phyloP scores from a whole-genome alignment of 1,140 invertebrate species.

The Delia radicum region DNA sequence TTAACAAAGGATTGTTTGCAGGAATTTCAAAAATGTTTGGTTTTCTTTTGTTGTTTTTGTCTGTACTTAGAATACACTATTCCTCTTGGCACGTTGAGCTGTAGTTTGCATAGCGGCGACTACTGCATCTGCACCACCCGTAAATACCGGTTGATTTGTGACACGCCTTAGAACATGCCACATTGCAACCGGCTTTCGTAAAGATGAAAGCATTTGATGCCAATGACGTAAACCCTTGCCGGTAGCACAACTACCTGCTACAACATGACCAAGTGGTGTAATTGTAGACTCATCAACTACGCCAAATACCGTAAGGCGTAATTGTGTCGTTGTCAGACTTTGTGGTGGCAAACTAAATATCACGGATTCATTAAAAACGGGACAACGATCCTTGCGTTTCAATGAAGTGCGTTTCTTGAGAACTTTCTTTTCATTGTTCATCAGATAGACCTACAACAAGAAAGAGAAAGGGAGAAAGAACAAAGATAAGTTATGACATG shows the following conservation, averaged over 20 bases:
- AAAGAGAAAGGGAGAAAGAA: background rate
- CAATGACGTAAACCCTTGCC: conserved; percentile 76
- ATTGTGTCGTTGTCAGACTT: conserved; percentile 65
- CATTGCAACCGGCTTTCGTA: conserved; percentile 80
- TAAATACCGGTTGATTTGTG: conserved; percentile 47
- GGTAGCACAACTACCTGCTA: conserved; percentile 66
- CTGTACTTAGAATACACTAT: conserved; percentile 41
- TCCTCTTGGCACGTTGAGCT: conserved; percentile 45
- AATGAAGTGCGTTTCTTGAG: conserved; percentile 75
- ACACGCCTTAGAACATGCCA: conserved; percentile 73
- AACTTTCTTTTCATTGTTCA: conserved; percentile 75
- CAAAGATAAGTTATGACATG: background rate
- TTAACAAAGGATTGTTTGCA: background rate
- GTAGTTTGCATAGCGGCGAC: conserved; percentile 47
- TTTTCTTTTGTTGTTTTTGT: background rate
- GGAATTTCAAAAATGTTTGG: too few species aligned
- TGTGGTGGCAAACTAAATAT: conserved; percentile 74
- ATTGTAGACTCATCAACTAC: conserved; percentile 61
- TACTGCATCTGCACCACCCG: conserved; percentile 50
- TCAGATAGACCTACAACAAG: conserved; percentile 66
- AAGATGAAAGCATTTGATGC: conserved; percentile 80
- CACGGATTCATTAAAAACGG: conserved; percentile 79
- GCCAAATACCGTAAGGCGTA: conserved; percentile 70
- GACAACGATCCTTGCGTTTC: conserved; percentile 68
- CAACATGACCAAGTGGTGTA: conserved; percentile 70